These are phyloP conservation scores for Sclerodermus sp. DNA, from an alignment of 2,888 invertebrate genomes.

Conservation along the genomic window DNA sequence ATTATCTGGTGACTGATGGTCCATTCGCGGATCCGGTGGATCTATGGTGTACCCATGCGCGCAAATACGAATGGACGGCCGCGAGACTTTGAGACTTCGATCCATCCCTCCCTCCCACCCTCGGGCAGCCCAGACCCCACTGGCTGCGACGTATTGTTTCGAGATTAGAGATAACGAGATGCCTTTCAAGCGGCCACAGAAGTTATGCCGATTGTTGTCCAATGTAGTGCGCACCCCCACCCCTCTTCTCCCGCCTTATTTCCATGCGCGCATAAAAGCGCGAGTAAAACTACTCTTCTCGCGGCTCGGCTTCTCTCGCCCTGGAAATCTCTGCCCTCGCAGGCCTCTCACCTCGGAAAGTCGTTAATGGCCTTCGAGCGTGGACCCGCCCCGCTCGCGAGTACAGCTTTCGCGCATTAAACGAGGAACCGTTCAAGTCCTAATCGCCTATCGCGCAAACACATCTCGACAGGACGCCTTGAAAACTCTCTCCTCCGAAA, in stretches of 20 bases:
- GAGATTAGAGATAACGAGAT: constrained; percentile 38
- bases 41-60: constrained; percentile 31
- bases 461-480: too few relatives aligned
- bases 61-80: constrained; percentile 28
- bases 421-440: too few relatives aligned
- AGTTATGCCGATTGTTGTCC: constrained; percentile 34
- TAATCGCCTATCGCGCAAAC: too few relatives aligned
- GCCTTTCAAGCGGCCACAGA: constrained; percentile 27
- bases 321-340: too few relatives aligned
- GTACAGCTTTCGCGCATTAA: too few relatives aligned
- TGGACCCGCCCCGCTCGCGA: too few relatives aligned
- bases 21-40: constrained; percentile 35
- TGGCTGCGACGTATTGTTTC: constrained; percentile 29
- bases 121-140: constrained; percentile 4
- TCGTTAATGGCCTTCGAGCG: too few relatives aligned
- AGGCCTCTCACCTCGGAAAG: too few relatives aligned
- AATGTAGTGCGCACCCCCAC: constrained; percentile 27
- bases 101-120: too few relatives aligned
- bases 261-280: constrained; percentile 23
- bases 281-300: not conserved
- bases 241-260: constrained; percentile 31
- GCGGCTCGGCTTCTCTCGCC: not conserved
- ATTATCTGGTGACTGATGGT: constrained; percentile 47
- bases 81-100: too few relatives aligned
- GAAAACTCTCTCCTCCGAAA: too few relatives aligned